Conservation (phyloP, 2,888 invertebrate genomes). For the Alviniconcha strummeri region DNA sequence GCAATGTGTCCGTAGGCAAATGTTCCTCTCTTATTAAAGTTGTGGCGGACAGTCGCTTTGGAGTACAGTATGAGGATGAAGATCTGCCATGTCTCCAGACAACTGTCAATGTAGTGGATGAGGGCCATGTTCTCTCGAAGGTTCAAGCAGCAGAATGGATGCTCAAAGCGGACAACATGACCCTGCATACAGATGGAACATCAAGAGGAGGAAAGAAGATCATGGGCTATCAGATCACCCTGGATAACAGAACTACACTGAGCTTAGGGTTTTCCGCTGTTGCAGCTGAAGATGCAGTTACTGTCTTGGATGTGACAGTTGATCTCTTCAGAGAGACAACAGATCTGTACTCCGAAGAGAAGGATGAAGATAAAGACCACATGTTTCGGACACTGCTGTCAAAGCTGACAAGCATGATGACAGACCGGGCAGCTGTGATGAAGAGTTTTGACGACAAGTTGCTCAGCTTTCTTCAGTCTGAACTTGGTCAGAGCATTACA, state of each 20-base stretch:
- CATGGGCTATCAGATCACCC: too few species aligned
- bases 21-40: not conserved
- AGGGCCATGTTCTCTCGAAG: conserved; percentile 10
- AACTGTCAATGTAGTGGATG: not conserved
- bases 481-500: not conserved
- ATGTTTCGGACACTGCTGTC: conserved; percentile 10
- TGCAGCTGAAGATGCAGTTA: conserved; percentile 9
- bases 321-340: not conserved
- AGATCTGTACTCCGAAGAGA: conserved; percentile 7
- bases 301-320: conserved; percentile 15
- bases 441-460: conserved; percentile 17
- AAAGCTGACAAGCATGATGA: conserved; percentile 10
- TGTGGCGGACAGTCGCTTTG: not conserved
- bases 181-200: conserved; percentile 10
- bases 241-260: too few species aligned
- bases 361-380: not conserved
- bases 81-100: conserved; percentile 11
- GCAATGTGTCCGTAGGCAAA: not conserved
- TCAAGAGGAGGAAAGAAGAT: too few species aligned
- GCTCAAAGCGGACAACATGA: not conserved
- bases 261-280: conserved; percentile 23
- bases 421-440: conserved; percentile 23
- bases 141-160: not conserved
- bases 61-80: too few species aligned
- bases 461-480: not conserved